Conservation (phyloP, 1,140 invertebrate genomes). For the Batillaria attramentaria region DNA sequence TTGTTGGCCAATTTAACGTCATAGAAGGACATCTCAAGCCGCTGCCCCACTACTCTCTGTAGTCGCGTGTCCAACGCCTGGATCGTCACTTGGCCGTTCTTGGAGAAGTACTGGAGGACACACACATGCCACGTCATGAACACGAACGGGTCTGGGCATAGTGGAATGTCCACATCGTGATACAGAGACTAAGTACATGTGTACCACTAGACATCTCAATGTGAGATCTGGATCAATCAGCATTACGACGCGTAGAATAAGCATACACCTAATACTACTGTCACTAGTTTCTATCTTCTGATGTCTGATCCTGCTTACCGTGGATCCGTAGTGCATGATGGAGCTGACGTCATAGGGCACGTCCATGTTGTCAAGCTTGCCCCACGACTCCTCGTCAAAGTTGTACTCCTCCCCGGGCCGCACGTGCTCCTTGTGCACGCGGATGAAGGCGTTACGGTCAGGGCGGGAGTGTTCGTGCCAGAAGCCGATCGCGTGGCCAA, state of each 20-base stretch:
- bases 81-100: conserved; percentile 50
- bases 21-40: conserved; percentile 65
- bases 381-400: conserved; percentile 92
- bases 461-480: conserved; percentile 71
- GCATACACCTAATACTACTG: too few relatives aligned
- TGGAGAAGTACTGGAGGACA: conserved; percentile 42
- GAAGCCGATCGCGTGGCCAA: conserved; percentile 70
- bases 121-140: neutral
- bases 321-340: conserved; percentile 72
- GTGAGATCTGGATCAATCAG: too few relatives aligned
- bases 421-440: conserved; percentile 52
- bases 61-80: conserved; percentile 54
- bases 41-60: conserved; percentile 61
- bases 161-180: too few relatives aligned
- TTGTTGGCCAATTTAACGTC: conserved; percentile 69
- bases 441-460: conserved; percentile 64
- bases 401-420: conserved; percentile 90
- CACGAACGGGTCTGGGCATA: too few relatives aligned
- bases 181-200: too few relatives aligned
- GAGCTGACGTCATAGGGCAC: conserved; percentile 71
- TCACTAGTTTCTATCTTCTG: too few relatives aligned
- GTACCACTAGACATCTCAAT: too few relatives aligned
- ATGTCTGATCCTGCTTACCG: too few relatives aligned
- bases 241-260: too few relatives aligned
- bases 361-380: conserved; percentile 65